These are phyloP conservation scores for Tonatia bakeri DNA, from an alignment of 2,113 vertebrate species.

Conservation along the genomic window DNA sequence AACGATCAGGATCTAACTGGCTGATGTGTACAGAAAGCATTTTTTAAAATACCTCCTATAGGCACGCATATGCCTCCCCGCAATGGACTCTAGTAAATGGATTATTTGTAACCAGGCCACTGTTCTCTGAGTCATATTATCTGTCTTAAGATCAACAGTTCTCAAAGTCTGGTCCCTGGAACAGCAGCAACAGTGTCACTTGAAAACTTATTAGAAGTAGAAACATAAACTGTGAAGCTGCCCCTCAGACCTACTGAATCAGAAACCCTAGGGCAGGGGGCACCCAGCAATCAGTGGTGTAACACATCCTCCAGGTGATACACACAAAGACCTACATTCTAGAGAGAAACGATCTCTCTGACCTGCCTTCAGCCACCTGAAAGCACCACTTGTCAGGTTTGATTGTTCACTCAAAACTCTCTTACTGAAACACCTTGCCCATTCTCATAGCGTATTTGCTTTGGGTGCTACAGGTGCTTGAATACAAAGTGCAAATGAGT, in stretches of 20 bases:
- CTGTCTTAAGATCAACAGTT: not conserved
- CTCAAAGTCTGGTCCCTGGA: not conserved
- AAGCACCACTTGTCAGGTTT: not conserved
- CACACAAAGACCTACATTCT: not conserved
- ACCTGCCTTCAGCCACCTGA: not conserved
- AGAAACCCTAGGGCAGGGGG: not conserved
- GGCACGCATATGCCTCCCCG: not conserved
- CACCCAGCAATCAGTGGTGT: not conserved
- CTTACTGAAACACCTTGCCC: not conserved
- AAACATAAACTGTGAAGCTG: not conserved
- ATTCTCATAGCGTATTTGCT: not conserved
- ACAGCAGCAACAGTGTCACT: not conserved
- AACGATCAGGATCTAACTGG: not conserved
- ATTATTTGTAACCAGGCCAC: not conserved
- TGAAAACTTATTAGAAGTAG: not conserved
- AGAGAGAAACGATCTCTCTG: not conserved
- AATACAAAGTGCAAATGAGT: constrained; percentile 8
- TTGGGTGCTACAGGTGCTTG: not conserved
- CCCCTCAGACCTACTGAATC: not conserved
- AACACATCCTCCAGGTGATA: not conserved
- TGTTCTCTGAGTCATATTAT: not conserved
- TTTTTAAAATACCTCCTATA: not conserved
- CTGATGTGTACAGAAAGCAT: not conserved
- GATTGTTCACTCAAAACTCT: not conserved
- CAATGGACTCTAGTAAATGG: not conserved